Percentiles rank a stretch among this genome's conserved stretches.
These are phyloP conservation scores for Cecidostiba fungosa DNA, from an alignment of 2,888 invertebrate genomes.

Conservation along the genomic window DNA sequence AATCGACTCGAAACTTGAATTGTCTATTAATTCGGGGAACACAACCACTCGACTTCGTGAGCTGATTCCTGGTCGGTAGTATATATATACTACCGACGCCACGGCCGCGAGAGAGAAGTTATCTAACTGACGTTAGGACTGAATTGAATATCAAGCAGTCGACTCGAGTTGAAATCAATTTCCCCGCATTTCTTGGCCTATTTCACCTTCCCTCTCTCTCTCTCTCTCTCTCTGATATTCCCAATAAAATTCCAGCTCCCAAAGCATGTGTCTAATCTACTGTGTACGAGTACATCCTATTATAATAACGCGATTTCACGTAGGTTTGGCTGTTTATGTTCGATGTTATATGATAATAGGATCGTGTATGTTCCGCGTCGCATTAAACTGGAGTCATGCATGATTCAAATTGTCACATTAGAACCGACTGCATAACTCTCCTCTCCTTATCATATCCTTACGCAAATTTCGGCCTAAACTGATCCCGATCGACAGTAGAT, in stretches of 20 bases:
- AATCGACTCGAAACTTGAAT: slow-evolving; percentile 5
- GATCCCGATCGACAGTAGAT: neutral
- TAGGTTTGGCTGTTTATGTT: neutral
- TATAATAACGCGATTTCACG: neutral
- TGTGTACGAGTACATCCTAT: neutral
- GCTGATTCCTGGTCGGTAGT: neutral
- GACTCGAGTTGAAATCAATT: slow-evolving; percentile 3
- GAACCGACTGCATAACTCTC: neutral
- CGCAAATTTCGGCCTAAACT: neutral
- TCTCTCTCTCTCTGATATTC: neutral
- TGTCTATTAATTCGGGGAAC: slow-evolving; percentile 15
- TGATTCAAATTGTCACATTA: slow-evolving; percentile 10
- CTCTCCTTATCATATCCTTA: neutral
- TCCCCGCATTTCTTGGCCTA: neutral
- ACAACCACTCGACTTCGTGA: slow-evolving; percentile 13
- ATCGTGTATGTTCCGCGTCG: neutral
- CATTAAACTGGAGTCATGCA: neutral
- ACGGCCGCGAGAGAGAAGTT: neutral
- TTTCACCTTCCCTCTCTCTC: neutral
- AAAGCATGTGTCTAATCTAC: neutral
- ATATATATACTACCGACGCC: neutral
- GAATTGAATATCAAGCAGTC: slow-evolving; percentile 24
- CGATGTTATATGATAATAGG: neutral
- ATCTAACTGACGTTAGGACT: slow-evolving; percentile 12
- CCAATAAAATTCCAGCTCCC: neutral